A percentile compares a stretch with the other conserved stretches of the same genome.
phyloP scores from a whole-genome alignment of 2,113 vertebrate genomes.

The Xiphophorus hellerii region DNA sequence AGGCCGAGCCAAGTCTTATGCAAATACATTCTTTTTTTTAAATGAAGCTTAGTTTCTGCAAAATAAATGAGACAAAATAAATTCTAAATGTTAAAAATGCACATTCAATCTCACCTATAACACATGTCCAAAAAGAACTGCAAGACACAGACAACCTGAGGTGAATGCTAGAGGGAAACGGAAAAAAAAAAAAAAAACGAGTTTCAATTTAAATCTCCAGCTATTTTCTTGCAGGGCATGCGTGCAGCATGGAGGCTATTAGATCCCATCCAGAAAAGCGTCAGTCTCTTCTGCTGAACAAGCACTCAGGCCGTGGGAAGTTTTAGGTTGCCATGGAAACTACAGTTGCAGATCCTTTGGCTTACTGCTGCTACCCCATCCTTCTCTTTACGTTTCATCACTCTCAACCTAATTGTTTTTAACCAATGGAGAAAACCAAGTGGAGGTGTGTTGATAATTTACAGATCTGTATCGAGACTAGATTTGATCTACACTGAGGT shows the following conservation, averaged over 20 bases:
- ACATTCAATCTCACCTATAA: no score
- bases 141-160: background rate
- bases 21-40: background rate
- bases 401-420: background rate
- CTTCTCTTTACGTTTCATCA: slow-evolving; percentile 10
- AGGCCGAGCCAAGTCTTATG: no score
- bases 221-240: slow-evolving; percentile 15
- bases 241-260: background rate
- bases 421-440: background rate
- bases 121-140: no score
- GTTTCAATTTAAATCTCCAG: background rate
- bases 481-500: background rate
- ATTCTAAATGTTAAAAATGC: no score
- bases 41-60: background rate
- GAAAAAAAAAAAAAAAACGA: background rate
- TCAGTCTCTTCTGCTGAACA: slow-evolving; percentile 56
- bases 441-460: no score
- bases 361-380: slow-evolving; percentile 25
- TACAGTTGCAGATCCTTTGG: slow-evolving; percentile 27
- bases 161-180: no score
- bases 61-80: background rate
- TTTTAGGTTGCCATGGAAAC: slow-evolving; percentile 72
- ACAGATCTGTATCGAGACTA: background rate
- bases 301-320: slow-evolving; percentile 36
- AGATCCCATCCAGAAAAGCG: slow-evolving; percentile 14